Percentiles rank a stretch among this genome's conserved stretches.
phyloP scores from a whole-genome alignment of 1,140 invertebrate species.

The Aphaenogaster floridana region DNA sequence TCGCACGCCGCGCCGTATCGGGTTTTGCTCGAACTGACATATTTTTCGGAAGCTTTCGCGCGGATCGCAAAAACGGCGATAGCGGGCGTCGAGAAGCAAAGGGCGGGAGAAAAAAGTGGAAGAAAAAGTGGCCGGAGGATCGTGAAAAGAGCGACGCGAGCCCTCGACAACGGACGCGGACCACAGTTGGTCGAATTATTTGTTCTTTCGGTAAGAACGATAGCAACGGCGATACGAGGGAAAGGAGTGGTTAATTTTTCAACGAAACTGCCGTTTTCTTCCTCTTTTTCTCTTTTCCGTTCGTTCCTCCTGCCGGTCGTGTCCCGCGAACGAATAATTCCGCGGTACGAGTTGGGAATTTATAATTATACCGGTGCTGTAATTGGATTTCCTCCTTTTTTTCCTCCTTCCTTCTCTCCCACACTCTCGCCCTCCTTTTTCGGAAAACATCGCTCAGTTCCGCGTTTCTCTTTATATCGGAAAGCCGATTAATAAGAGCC shows the following conservation, averaged over 20 bases:
- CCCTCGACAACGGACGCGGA: slow-evolving; percentile 39
- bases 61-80: slow-evolving; percentile 59
- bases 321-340: slow-evolving; percentile 63
- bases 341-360: slow-evolving; percentile 58
- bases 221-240: slow-evolving; percentile 20
- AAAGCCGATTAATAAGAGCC: slow-evolving; percentile 61
- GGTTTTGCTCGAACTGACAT: slow-evolving; percentile 79
- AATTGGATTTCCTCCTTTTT: slow-evolving; percentile 58
- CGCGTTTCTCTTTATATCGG: slow-evolving; percentile 58
- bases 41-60: slow-evolving; percentile 81
- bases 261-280: slow-evolving; percentile 53
- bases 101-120: slow-evolving; percentile 29
- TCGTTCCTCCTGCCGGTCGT: background rate
- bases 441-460: slow-evolving; percentile 31
- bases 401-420: background rate
- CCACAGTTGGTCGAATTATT: slow-evolving; percentile 65
- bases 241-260: slow-evolving; percentile 60
- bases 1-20: slow-evolving; percentile 63
- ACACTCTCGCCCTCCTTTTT: slow-evolving; percentile 22
- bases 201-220: slow-evolving; percentile 67
- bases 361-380: slow-evolving; percentile 59
- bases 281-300: background rate
- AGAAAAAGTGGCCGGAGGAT: slow-evolving; percentile 66
- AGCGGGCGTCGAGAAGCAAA: slow-evolving; percentile 37
- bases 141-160: slow-evolving; percentile 67